Conservation (phyloP, 2,888 invertebrate genomes). For the Zonitis immaculata region DNA sequence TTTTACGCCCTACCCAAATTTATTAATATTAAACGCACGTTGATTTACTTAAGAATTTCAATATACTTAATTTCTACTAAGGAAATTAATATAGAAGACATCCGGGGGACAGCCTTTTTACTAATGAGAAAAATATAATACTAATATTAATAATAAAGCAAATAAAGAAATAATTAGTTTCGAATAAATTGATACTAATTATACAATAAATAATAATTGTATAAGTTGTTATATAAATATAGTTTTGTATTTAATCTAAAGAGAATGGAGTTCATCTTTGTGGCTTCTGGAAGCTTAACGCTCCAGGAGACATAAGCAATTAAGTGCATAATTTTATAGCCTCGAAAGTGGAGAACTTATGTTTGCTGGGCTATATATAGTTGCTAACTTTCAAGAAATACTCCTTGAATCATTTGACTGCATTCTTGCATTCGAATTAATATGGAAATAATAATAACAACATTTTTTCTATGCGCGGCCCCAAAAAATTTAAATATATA, state of each 20-base stretch:
- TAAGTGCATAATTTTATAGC: conserved; percentile 50
- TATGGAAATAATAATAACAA: neutral
- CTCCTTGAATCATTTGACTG: conserved; percentile 9
- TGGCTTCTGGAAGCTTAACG: conserved; percentile 44
- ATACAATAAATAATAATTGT: neutral
- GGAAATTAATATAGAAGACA: conserved; percentile 44
- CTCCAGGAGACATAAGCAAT: conserved; percentile 48
- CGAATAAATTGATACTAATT: no score
- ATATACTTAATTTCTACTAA: conserved; percentile 46
- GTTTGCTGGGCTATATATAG: conserved; percentile 33
- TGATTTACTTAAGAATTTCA: conserved; percentile 48
- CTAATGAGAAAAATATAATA: conserved; percentile 40
- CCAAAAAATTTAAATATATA: conserved; percentile 46
- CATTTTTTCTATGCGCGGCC: no score
- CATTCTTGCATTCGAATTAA: neutral
- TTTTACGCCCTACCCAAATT: conserved; percentile 36
- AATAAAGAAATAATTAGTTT: no score
- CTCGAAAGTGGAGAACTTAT: conserved; percentile 43
- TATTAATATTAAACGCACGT: conserved; percentile 37
- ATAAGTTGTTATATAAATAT: neutral
- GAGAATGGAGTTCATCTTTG: conserved; percentile 40
- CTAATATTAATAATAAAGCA: no score
- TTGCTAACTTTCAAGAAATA: conserved; percentile 19
- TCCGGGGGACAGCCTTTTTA: conserved; percentile 42
- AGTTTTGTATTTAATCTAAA: conserved; percentile 28